Percentiles rank a stretch among this genome's conserved stretches.
Evolutionary conservation across 2,888 invertebrate genomes (phyloP).

Genomic region (Lithosia quadra): DNA sequence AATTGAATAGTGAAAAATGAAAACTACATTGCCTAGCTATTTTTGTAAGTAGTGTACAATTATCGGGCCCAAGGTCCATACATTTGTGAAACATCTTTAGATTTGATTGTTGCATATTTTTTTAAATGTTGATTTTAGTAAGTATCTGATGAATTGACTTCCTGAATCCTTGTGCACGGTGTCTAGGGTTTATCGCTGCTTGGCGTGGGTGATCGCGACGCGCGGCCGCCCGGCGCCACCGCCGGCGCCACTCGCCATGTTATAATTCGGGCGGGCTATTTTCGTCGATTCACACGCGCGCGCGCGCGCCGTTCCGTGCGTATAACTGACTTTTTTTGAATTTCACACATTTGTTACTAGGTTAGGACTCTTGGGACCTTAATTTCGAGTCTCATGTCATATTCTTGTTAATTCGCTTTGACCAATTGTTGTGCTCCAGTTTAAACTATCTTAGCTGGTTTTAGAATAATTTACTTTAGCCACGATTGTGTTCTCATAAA

Average conservation of each 20-base stretch:
- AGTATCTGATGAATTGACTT: constrained; percentile 33
- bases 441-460: too few relatives aligned
- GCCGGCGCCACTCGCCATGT: constrained; percentile 81
- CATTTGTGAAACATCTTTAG: too few relatives aligned
- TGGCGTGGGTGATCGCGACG: constrained; percentile 55
- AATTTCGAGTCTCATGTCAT: constrained; percentile 25
- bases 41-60: too few relatives aligned
- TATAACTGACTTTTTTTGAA: constrained; percentile 69
- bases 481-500: background rate
- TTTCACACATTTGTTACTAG: constrained; percentile 63
- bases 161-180: constrained; percentile 40
- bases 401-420: background rate
- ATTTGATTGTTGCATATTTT: constrained; percentile 11
- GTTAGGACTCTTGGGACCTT: constrained; percentile 49
- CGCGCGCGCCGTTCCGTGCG: constrained; percentile 69
- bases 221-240: constrained; percentile 77
- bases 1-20: too few relatives aligned
- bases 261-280: constrained; percentile 85
- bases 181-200: constrained; percentile 55
- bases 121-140: constrained; percentile 13
- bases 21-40: too few relatives aligned
- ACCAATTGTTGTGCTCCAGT: background rate
- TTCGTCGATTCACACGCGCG: constrained; percentile 82
- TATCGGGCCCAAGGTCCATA: too few relatives aligned
- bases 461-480: background rate